Evolutionary conservation across 2,888 invertebrate genomes (phyloP), one percentile per base, ranked within the genome.

Genomic region (Chelonus formosanus): DNA sequence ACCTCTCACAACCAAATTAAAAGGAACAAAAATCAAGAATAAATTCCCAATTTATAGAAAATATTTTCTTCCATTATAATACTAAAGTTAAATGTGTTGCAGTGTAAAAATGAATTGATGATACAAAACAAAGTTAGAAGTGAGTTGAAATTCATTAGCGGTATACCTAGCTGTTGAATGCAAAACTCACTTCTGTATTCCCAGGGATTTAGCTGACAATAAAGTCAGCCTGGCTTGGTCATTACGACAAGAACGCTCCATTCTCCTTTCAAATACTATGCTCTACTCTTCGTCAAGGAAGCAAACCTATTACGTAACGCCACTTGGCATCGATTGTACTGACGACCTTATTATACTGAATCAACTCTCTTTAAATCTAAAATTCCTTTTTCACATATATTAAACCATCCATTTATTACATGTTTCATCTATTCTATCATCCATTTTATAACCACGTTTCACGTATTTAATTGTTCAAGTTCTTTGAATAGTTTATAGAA

Each of bases 271-370:
- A 48, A 20, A 48, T 20, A 10, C 52, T 32, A 32, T 52, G 31
- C 32, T 52, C 32, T 31, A 8, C 52, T 52, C 32, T 20, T 44
- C 53, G 31, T 34, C 48, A 32, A 45, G 36, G 52, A 47, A 32
- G 48, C 55, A 63, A 68, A 20, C 65, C 58, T 67, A 68, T 70
- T 63, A 64, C 48, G 48, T 45, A 58, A 63, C 44, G 68, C 57
- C 64, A 65, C 55, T 63, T 50, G 61, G 60, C 47, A 48, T 63
- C 55, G 45, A 65, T 65, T 70, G 60, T 61, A 60, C 61, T 7
- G 50, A 7, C 64, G 63, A 67, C 66, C 60, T 65, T 64, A 68
- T 70, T 68, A 66, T 63, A 63, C 57, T 20, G n/a, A 5, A 48
- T 20, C 48, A 10, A 4, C 48, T 20, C 10, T n/a, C 5, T 48